A percentile compares a stretch with the other conserved stretches of the same genome.
phyloP scores from a whole-genome alignment of 2,113 vertebrate genomes.

The Paraplagusia blochii region DNA sequence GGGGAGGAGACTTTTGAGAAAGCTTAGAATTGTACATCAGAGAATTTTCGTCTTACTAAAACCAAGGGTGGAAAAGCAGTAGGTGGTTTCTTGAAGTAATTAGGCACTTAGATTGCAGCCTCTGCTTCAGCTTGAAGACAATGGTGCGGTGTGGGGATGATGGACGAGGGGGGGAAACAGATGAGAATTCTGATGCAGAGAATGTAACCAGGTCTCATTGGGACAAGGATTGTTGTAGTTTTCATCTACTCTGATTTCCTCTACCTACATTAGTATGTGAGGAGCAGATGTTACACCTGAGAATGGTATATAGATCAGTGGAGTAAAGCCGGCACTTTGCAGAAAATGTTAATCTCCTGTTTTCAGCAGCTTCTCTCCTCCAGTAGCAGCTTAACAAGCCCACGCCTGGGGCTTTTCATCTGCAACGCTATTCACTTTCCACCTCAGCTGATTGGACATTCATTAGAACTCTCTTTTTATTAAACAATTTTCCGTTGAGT shows the following conservation, averaged over 20 bases:
- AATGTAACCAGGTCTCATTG: constrained; percentile 37
- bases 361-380: constrained; percentile 10
- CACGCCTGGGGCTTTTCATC: constrained; percentile 23
- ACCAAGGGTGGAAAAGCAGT: constrained; percentile 29
- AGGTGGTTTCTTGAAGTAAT: constrained; percentile 42
- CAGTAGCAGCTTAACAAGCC: constrained; percentile 34
- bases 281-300: constrained; percentile 5
- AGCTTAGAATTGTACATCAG: constrained; percentile 33
- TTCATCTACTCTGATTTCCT: constrained; percentile 30
- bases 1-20: constrained; percentile 14
- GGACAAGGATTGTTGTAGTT: constrained; percentile 30
- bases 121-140: constrained; percentile 37
- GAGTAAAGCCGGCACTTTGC: constrained; percentile 36
- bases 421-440: constrained; percentile 25
- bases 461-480: constrained; percentile 8
- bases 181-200: constrained; percentile 24
- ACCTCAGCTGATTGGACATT: constrained; percentile 17
- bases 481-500: neutral
- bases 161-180: constrained; percentile 28
- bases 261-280: constrained; percentile 16
- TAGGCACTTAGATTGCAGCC: constrained; percentile 33
- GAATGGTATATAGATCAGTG: constrained; percentile 24
- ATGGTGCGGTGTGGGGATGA: constrained; percentile 9
- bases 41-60: constrained; percentile 39
- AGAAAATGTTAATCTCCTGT: constrained; percentile 30